phyloP scores from a whole-genome alignment of 2,888 invertebrate species.

The Cerceris ruficornis region DNA sequence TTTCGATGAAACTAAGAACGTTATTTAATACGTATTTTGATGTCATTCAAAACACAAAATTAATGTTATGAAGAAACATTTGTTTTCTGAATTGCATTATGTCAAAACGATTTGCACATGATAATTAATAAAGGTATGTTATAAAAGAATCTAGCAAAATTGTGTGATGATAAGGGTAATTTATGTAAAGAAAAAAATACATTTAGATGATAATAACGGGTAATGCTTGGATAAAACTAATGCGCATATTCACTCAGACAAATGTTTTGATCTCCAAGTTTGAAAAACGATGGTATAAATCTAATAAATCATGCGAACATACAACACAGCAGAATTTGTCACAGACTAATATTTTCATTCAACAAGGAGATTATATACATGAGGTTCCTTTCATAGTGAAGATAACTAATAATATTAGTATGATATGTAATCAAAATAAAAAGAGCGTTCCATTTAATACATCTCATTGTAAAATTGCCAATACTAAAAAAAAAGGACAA shows the following conservation, averaged over 20 bases:
- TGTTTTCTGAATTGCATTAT: no score
- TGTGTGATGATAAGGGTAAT: no score
- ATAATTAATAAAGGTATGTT: no score
- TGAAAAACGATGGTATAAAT: constrained; percentile 56
- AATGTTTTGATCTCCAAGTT: constrained; percentile 33
- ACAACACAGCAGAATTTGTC: constrained; percentile 47
- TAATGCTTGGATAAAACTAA: constrained; percentile 42
- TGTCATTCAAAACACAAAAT: no score
- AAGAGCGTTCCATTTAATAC: background rate
- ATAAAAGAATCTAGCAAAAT: no score
- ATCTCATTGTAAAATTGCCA: background rate
- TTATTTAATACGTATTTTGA: no score
- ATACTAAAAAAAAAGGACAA: constrained; percentile 28
- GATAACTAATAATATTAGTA: constrained; percentile 81
- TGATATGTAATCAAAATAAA: constrained; percentile 24
- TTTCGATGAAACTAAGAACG: no score
- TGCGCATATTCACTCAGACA: constrained; percentile 22
- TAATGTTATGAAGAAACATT: no score
- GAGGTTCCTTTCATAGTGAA: constrained; percentile 87
- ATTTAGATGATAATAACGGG: constrained; percentile 55
- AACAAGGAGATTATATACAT: constrained; percentile 87
- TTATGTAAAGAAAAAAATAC: no score
- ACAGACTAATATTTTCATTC: constrained; percentile 84
- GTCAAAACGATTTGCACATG: no score
- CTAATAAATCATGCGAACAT: constrained; percentile 25